These are phyloP conservation scores for Microplitis mediator DNA, from an alignment of 1,140 invertebrate genomes.

Conservation along the genomic window DNA sequence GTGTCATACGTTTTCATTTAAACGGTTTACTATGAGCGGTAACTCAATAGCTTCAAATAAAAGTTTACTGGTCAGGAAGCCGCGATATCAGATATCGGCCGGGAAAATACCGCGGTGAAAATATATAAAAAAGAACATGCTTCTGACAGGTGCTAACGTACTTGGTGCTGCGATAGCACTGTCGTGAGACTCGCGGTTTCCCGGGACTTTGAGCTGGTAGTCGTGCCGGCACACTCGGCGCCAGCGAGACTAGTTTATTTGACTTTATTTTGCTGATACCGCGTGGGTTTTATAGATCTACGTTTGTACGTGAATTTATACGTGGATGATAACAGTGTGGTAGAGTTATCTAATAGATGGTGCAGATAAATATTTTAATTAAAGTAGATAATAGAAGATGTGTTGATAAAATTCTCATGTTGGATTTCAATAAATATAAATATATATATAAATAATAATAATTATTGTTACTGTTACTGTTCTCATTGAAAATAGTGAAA, in stretches of 20 bases:
- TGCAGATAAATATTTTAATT: not conserved
- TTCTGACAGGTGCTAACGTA: slow-evolving; percentile 37
- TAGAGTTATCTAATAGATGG: not conserved
- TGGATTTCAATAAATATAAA: too few species aligned
- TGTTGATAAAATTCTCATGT: not conserved
- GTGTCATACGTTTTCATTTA: too few species aligned
- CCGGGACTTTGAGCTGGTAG: not conserved
- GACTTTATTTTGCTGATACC: not conserved
- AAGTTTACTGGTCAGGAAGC: not conserved
- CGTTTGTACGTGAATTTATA: too few species aligned
- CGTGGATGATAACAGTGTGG: too few species aligned
- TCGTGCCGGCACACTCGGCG: not conserved
- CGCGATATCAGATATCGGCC: not conserved
- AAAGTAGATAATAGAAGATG: too few species aligned
- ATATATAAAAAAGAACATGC: slow-evolving; percentile 35
- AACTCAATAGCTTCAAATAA: not conserved
- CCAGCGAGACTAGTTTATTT: not conserved
- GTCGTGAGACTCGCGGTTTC: slow-evolving; percentile 7
- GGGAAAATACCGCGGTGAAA: not conserved
- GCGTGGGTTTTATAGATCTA: too few species aligned
- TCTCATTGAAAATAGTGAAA: too few species aligned
- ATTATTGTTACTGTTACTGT: not conserved
- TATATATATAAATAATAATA: not conserved
- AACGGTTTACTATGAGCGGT: too few species aligned
- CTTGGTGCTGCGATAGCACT: slow-evolving; percentile 12